These are phyloP conservation scores for Morelia viridis DNA, from an alignment of 2,797 vertebrate genomes.

Conservation along the genomic window DNA sequence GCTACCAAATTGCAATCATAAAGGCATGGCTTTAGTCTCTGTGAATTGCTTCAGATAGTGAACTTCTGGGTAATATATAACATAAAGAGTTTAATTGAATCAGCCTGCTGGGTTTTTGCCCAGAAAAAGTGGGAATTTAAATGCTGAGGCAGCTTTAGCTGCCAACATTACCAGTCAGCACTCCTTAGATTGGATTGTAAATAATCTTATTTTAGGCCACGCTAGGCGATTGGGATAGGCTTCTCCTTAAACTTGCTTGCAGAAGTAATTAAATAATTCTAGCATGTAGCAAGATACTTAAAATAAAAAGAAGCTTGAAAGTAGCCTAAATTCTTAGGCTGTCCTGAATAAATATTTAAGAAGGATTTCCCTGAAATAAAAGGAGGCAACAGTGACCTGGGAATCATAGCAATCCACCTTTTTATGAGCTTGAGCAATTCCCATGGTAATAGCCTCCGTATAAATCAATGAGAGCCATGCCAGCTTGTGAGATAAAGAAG, in stretches of 20 bases:
- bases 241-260: slow-evolving; percentile 76
- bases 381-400: slow-evolving; percentile 58
- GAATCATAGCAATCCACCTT: slow-evolving; percentile 33
- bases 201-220: slow-evolving; percentile 79
- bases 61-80: slow-evolving; percentile 81
- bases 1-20: slow-evolving; percentile 80
- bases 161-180: slow-evolving; percentile 79
- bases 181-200: slow-evolving; percentile 81
- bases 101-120: slow-evolving; percentile 81
- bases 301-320: slow-evolving; percentile 52
- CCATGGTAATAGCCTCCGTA: neutral
- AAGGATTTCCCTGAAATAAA: slow-evolving; percentile 59
- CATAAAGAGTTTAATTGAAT: slow-evolving; percentile 82
- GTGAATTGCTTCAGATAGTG: slow-evolving; percentile 76
- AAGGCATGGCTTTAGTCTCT: slow-evolving; percentile 74
- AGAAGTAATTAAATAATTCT: slow-evolving; percentile 82
- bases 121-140: slow-evolving; percentile 81
- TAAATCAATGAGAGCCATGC: neutral
- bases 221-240: slow-evolving; percentile 65
- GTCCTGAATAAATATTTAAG: slow-evolving; percentile 60
- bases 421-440: slow-evolving; percentile 29
- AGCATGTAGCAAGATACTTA: slow-evolving; percentile 70
- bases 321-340: slow-evolving; percentile 39
- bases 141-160: slow-evolving; percentile 79
- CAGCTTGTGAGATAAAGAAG: neutral